Percentiles rank a stretch among this genome's conserved stretches.
Conservation (phyloP, 2,113 vertebrate genomes). For the Peromyscus polionotus region DNA sequence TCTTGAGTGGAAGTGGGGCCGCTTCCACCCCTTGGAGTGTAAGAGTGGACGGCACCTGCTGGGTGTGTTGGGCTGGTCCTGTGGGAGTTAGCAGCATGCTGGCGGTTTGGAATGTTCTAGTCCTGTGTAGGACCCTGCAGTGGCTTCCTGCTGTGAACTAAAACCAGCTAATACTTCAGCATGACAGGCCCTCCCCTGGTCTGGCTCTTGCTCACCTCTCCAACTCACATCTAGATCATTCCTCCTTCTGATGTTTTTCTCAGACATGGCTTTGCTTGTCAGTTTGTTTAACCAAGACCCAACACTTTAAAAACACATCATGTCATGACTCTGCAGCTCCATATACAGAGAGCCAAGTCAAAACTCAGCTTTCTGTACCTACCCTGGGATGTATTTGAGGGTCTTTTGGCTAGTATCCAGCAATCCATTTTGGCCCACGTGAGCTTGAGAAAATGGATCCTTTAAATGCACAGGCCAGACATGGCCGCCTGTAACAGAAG, state of each 20-base stretch:
- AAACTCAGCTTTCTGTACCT: not conserved
- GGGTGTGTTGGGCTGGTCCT: not conserved
- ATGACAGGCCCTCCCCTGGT: too few relatives aligned
- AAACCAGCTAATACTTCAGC: not conserved
- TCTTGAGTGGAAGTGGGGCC: not conserved
- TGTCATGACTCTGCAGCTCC: not conserved
- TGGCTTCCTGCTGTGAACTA: not conserved
- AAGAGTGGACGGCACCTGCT: accelerated
- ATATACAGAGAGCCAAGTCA: not conserved
- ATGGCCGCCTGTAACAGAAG: not conserved
- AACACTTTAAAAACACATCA: too few relatives aligned
- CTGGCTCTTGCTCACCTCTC: not conserved
- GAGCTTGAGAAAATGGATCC: not conserved
- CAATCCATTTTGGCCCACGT: not conserved
- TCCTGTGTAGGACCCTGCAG: accelerated
- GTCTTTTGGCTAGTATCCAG: not conserved
- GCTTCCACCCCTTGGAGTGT: accelerated
- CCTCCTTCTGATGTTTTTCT: not conserved
- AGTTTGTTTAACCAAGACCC: not conserved
- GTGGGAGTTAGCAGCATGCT: accelerated
- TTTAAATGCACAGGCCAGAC: not conserved
- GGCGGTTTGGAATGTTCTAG: too few relatives aligned
- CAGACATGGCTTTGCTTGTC: not conserved
- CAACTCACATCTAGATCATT: not conserved
- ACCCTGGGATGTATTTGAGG: not conserved